Evolutionary conservation across 2,797 vertebrate species (phyloP), one percentile per base, ranked within the genome.

Genomic region (Tapirus indicus): DNA sequence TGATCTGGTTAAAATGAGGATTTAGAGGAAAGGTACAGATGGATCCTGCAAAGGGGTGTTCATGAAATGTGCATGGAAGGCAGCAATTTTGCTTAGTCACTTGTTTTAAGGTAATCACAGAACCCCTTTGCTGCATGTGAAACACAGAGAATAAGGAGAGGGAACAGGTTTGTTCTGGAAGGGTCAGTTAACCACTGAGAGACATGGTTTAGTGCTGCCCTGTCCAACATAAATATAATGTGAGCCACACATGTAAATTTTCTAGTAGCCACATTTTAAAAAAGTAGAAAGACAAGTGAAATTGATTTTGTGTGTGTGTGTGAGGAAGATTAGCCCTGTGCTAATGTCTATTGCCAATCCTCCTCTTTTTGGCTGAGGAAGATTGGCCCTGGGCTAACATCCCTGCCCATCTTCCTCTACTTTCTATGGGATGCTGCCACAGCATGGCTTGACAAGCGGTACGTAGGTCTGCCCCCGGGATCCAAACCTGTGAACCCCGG

Each of bases 1-100:
- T 25, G 18, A 88, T 68, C n/a, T 78, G 20, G 27, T 27, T 93
- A 91, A 93, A 56, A 91, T 18, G 27, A 93, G 47, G 25, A 95
- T 71, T 64, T 44, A 72, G 38, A 82, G 54, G 18, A 88, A 79
- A 78, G 38, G 29, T 69, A 74, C 3, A 60, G n/a, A 60, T 68
- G 38, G 23, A 52, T 13, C 69, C n/a, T 88, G 7, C 12, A 62
- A 80, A 62, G 6, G 20, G 11, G 8, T 83, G 77, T 17, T 78
- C 21, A 41, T 49, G 14, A 78, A n/a, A 29, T 66, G 1, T 60
- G 10, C 17, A 8, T 10, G 14, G 16, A 21, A 79, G 11, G 41
- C 17, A 85, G 64, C 18, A 29, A 29, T 89, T 92, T 35, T 52
- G 56, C 17, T 38, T 68, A 62, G 47, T 38, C 69, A n/a, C 17